Evolutionary conservation across 2,113 vertebrate genomes (phyloP).

Genomic region (Megalops atlanticus): DNA sequence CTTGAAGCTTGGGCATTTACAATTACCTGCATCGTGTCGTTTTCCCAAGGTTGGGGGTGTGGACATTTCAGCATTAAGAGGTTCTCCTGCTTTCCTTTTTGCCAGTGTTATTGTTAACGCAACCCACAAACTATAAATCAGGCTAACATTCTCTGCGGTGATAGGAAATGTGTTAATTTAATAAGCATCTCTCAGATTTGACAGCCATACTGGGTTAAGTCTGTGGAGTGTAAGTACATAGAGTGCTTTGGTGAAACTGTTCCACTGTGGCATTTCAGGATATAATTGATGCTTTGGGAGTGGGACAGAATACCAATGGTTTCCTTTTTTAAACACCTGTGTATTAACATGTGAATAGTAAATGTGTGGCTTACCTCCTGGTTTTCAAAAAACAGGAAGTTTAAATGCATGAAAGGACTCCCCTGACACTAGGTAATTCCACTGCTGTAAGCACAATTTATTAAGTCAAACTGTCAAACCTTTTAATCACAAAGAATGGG

Average conservation of each 20-base stretch:
- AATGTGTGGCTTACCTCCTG: background rate
- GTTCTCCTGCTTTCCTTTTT: conserved; percentile 31
- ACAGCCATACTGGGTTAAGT: conserved; percentile 52
- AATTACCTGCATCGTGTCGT: background rate
- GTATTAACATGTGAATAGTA: conserved; percentile 20
- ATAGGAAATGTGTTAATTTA: conserved; percentile 50
- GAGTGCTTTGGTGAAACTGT: conserved; percentile 34
- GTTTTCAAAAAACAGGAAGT: background rate
- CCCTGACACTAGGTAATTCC: too few relatives aligned
- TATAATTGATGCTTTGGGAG: conserved; percentile 39
- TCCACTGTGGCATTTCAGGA: conserved; percentile 36
- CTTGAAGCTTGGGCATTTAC: background rate
- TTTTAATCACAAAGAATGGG: background rate
- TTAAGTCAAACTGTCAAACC: background rate
- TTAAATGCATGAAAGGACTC: too few relatives aligned
- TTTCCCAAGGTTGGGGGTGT: conserved; percentile 14
- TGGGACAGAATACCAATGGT: conserved; percentile 42
- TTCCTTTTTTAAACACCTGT: conserved; percentile 31
- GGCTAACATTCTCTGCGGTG: conserved; percentile 30
- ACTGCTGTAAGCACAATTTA: too few relatives aligned
- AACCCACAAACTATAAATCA: conserved; percentile 50
- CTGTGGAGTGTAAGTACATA: conserved; percentile 38
- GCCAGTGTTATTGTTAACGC: conserved; percentile 37
- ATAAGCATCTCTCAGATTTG: conserved; percentile 43
- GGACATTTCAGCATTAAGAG: conserved; percentile 31